phyloP scores from a whole-genome alignment of 2,888 invertebrate genomes.

The Tubulanus polymorphus region DNA sequence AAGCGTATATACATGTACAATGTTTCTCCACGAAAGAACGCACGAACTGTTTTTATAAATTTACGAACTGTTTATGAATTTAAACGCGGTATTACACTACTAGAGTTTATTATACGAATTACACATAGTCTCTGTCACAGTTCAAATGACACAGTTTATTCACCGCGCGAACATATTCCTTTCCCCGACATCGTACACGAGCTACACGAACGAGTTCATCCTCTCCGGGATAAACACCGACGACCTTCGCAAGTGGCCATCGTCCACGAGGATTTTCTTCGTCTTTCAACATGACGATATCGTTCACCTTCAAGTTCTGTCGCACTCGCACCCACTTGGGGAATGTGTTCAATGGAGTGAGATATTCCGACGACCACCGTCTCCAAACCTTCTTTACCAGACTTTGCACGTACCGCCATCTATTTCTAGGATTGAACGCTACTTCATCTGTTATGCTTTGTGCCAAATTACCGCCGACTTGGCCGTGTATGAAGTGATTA shows the following conservation, averaged over 20 bases:
- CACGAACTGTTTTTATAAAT: no score
- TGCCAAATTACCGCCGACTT: slow-evolving; percentile 8
- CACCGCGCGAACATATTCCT: not conserved
- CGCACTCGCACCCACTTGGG: slow-evolving; percentile 1
- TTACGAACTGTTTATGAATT: no score
- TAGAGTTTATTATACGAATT: no score
- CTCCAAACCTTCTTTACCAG: not conserved
- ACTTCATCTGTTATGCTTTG: slow-evolving; percentile 1
- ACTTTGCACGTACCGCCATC: slow-evolving; percentile 1
- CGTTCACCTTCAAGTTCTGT: slow-evolving; percentile 2
- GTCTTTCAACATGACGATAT: not conserved
- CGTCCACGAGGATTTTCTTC: slow-evolving; percentile 4
- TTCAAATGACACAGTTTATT: slow-evolving; percentile 3
- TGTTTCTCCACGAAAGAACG: no score
- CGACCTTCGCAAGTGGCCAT: slow-evolving; percentile 3
- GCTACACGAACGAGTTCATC: slow-evolving; percentile 4
- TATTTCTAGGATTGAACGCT: slow-evolving; percentile 3
- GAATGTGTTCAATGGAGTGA: not conserved
- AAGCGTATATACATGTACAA: no score
- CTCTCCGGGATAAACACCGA: not conserved
- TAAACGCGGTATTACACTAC: no score
- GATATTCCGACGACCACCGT: not conserved
- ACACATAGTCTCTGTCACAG: no score
- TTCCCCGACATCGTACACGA: not conserved
- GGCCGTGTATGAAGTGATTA: slow-evolving; percentile 8